Conservation (phyloP, 2,888 invertebrate genomes). For the Troglohyphantes excavatus region DNA sequence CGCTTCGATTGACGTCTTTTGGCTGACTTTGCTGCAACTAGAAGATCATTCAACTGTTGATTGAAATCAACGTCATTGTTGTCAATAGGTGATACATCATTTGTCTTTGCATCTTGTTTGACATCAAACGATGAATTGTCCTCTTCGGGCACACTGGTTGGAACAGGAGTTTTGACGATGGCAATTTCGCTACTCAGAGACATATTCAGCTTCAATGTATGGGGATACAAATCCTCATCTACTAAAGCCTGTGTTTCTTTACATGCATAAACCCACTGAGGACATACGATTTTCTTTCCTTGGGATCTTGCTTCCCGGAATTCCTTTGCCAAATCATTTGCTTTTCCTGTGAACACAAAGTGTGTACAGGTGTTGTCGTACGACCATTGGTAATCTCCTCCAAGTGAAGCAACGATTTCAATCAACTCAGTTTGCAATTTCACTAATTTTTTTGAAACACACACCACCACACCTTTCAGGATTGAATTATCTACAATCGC, state of each 20-base stretch:
- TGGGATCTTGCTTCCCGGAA: conserved; percentile 82
- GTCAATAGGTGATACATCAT: not conserved
- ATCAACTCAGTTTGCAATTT: conserved; percentile 82
- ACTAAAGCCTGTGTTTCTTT: conserved; percentile 82
- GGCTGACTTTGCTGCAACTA: conserved; percentile 77
- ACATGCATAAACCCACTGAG: conserved; percentile 83
- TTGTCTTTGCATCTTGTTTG: not conserved
- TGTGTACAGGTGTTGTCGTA: conserved; percentile 83
- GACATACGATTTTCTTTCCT: conserved; percentile 83
- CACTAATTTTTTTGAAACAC: conserved; percentile 82
- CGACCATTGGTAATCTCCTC: conserved; percentile 83
- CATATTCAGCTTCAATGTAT: conserved; percentile 83
- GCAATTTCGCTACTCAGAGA: conserved; percentile 81
- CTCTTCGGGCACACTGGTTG: not conserved
- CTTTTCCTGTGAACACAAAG: conserved; percentile 83
- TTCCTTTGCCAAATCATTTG: conserved; percentile 83
- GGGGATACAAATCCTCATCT: conserved; percentile 83
- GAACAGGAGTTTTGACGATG: conserved; percentile 44
- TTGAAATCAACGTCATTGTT: conserved; percentile 67
- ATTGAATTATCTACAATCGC: not conserved
- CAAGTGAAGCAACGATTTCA: conserved; percentile 82
- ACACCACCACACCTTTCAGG: conserved; percentile 82
- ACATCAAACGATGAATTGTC: not conserved
- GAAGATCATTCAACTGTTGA: conserved; percentile 77
- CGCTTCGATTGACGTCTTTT: conserved; percentile 55